phyloP scores from a whole-genome alignment of 2,113 vertebrate species.

The Heliornis fulica region DNA sequence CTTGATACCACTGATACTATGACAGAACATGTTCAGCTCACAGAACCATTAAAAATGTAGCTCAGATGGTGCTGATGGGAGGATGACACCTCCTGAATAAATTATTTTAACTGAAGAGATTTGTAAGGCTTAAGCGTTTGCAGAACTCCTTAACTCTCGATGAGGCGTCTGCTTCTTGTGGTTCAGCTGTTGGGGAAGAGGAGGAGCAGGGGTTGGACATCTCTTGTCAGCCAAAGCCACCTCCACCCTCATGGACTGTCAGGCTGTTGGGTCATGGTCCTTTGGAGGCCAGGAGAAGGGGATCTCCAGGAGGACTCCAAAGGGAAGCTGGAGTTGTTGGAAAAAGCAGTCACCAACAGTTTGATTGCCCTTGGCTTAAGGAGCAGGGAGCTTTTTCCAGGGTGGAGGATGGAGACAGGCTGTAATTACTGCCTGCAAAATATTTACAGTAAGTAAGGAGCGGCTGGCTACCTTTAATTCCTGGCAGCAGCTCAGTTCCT shows the following conservation, averaged over 20 bases:
- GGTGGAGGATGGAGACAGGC: not conserved
- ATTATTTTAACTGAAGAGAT: constrained; percentile 25
- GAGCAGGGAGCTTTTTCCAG: not conserved
- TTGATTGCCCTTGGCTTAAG: not conserved
- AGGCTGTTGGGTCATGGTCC: not conserved
- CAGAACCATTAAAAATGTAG: not conserved
- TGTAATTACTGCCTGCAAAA: not conserved
- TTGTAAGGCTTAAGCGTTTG: not conserved
- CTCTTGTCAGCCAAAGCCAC: not conserved
- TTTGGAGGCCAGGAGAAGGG: not conserved
- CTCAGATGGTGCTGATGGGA: constrained; percentile 52
- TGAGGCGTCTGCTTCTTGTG: accelerated
- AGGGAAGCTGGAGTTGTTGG: not conserved
- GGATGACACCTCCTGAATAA: constrained; percentile 51
- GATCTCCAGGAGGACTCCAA: not conserved
- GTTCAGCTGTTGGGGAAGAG: not conserved
- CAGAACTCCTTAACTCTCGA: not conserved
- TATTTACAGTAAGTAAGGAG: not conserved
- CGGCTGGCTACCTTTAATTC: not conserved
- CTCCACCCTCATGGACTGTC: not conserved
- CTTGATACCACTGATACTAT: not conserved
- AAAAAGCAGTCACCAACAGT: not conserved
- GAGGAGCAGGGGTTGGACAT: not conserved
- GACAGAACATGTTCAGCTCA: not conserved
- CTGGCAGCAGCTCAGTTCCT: not conserved